Evolutionary conservation across 2,797 vertebrate genomes (phyloP).

Genomic region (Nyctibius grandis): DNA sequence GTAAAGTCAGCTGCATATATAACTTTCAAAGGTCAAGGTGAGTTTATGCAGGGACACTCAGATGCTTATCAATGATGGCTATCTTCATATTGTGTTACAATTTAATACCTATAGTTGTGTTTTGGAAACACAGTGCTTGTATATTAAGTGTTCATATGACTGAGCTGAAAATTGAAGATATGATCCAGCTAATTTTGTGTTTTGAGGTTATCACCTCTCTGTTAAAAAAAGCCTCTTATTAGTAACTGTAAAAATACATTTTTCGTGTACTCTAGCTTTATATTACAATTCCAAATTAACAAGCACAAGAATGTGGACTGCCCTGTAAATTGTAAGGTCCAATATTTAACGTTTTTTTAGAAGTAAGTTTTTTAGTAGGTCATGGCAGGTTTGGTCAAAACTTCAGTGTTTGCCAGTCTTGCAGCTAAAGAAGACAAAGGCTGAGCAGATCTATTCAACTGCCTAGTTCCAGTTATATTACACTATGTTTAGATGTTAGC

Average conservation of each 20-base stretch:
- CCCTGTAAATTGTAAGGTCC: neutral
- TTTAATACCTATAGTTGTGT: neutral
- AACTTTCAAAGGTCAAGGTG: neutral
- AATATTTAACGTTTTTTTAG: neutral
- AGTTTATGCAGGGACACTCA: neutral
- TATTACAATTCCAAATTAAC: neutral
- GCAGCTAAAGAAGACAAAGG: neutral
- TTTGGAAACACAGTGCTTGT: neutral
- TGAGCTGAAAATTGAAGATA: neutral
- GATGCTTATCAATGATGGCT: neutral
- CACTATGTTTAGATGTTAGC: neutral
- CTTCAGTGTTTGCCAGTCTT: neutral
- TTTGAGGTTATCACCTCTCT: neutral
- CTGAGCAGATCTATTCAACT: neutral
- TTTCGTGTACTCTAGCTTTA: neutral
- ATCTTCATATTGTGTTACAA: neutral
- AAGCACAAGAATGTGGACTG: neutral
- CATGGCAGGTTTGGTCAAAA: neutral
- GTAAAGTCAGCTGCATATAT: neutral
- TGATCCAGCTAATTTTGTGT: neutral
- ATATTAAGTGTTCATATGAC: neutral
- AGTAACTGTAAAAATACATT: neutral
- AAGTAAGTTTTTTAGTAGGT: neutral
- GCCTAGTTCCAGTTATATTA: neutral
- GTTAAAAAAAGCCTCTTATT: neutral